phyloP scores from a whole-genome alignment of 2,113 vertebrate genomes.

The Glaucidium brasilianum region DNA sequence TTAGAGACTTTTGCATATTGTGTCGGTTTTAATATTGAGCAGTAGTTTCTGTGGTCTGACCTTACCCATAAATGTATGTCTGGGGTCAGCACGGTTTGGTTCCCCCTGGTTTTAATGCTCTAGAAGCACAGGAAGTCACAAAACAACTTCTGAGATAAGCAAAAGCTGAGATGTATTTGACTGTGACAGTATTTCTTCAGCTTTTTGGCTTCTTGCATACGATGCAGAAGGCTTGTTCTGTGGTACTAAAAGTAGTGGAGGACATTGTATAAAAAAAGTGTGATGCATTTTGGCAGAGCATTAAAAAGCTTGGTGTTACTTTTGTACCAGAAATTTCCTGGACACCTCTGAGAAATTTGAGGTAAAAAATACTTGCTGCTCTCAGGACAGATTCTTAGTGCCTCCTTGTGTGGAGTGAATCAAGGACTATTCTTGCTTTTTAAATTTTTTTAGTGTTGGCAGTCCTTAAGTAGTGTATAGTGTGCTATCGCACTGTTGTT shows the following conservation, averaged over 20 bases:
- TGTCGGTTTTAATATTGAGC: neutral
- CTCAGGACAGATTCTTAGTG: neutral
- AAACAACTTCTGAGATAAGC: neutral
- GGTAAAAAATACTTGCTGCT: neutral
- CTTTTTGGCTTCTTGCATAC: neutral
- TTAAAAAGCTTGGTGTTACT: neutral
- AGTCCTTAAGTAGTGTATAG: neutral
- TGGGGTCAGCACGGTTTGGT: neutral
- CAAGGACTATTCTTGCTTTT: neutral
- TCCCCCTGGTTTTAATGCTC: conserved; percentile 23
- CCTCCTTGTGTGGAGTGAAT: neutral
- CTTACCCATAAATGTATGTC: neutral
- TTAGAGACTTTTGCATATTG: neutral
- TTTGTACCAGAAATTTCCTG: neutral
- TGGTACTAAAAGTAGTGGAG: neutral
- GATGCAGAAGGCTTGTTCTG: neutral
- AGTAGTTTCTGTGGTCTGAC: neutral
- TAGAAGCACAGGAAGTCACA: neutral
- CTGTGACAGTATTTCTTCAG: neutral
- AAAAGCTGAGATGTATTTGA: neutral
- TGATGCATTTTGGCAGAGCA: neutral
- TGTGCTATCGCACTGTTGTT: neutral
- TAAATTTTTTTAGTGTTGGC: neutral
- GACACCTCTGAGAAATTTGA: neutral
- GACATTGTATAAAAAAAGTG: neutral